A percentile compares a stretch with the other conserved stretches of the same genome.
Conservation (phyloP, 2,888 invertebrate species). For the Danaus chrysippus region DNA sequence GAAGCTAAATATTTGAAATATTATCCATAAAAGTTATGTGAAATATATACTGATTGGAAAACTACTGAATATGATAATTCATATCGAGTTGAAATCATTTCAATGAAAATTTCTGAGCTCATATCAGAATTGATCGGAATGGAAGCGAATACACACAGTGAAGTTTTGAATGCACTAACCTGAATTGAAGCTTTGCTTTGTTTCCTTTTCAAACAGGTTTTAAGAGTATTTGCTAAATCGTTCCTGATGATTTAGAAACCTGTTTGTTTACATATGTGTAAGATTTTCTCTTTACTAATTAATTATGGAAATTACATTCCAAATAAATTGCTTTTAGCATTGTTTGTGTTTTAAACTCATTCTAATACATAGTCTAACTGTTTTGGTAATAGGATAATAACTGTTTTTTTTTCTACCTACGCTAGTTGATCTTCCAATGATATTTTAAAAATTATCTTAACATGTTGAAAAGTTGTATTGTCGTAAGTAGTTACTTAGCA, state of each 20-base stretch:
- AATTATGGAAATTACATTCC: neutral
- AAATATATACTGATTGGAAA: no score
- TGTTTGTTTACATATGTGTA: neutral
- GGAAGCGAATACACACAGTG: conserved; percentile 2
- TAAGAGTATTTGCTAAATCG: conserved; percentile 5
- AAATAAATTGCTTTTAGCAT: neutral
- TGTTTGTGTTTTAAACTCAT: neutral
- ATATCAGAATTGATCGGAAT: conserved; percentile 3
- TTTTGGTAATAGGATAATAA: neutral
- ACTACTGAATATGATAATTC: no score
- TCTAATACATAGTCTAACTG: neutral
- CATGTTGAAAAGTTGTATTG: no score
- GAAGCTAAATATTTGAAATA: no score
- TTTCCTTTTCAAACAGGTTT: conserved; percentile 7
- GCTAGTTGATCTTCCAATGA: no score
- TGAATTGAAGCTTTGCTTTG: conserved; percentile 2
- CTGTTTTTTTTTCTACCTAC: no score
- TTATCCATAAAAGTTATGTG: no score
- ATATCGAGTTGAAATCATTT: conserved; percentile 12
- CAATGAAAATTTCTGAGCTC: conserved; percentile 10
- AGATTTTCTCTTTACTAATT: conserved; percentile 1
- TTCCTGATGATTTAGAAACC: neutral
- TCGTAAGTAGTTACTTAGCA: no score
- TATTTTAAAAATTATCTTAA: no score
- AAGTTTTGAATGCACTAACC: conserved; percentile 6